Evolutionary conservation across 2,113 vertebrate species (phyloP).

Genomic region (Hydropotes inermis): DNA sequence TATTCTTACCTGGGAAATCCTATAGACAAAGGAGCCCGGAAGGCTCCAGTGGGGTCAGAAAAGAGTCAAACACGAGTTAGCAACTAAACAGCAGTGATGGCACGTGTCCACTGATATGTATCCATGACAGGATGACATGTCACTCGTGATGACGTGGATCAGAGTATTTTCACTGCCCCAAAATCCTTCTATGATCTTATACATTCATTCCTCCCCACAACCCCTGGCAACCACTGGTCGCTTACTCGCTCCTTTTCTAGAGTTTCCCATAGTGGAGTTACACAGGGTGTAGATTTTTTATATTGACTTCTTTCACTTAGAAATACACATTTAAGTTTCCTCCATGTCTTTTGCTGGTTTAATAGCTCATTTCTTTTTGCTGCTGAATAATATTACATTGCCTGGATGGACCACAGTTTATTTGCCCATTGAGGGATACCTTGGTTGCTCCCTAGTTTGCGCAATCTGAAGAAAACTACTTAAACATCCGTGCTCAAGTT

Average conservation of each 20-base stretch:
- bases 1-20: neutral
- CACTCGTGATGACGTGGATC: neutral
- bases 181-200: neutral
- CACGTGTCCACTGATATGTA: accelerated
- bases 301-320: neutral
- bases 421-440: too few species aligned
- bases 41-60: neutral
- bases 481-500: neutral
- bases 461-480: neutral
- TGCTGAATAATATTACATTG: neutral
- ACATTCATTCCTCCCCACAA: too few species aligned
- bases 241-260: neutral
- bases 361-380: neutral
- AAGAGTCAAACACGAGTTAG: neutral
- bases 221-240: neutral
- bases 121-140: neutral
- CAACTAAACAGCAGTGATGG: neutral
- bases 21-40: neutral
- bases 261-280: neutral
- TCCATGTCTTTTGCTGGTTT: neutral
- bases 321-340: neutral
- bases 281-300: neutral
- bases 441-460: neutral
- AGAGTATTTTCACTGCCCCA: neutral
- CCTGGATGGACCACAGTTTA: neutral